phyloP scores from a whole-genome alignment of 2,888 invertebrate genomes.

The Thymelicus sylvestris region DNA sequence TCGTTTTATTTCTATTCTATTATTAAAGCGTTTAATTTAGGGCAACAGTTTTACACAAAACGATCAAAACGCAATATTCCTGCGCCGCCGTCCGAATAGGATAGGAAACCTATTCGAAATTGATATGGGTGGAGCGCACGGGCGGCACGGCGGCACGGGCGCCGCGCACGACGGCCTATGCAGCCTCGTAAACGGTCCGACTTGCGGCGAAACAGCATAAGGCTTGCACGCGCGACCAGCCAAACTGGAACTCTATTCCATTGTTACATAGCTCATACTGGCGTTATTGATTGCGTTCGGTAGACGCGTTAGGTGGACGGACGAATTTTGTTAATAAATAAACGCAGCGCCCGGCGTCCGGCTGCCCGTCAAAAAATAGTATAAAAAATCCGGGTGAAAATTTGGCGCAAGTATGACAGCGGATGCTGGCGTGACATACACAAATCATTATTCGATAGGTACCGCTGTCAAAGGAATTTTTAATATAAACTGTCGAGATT shows the following conservation, averaged over 20 bases:
- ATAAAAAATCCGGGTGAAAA: slow-evolving; percentile 72
- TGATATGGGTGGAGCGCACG: slow-evolving; percentile 82
- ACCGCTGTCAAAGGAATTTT: slow-evolving; percentile 79
- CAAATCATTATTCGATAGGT: slow-evolving; percentile 79
- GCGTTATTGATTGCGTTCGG: slow-evolving; percentile 36
- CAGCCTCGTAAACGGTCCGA: slow-evolving; percentile 74
- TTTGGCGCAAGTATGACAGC: slow-evolving; percentile 81
- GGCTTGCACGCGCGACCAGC: slow-evolving; percentile 41
- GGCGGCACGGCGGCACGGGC: slow-evolving; percentile 69
- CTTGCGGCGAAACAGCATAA: slow-evolving; percentile 59
- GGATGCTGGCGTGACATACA: slow-evolving; percentile 69
- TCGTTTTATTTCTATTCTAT: slow-evolving; percentile 79
- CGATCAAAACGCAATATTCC: slow-evolving; percentile 81
- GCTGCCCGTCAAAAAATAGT: slow-evolving; percentile 69
- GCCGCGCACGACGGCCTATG: slow-evolving; percentile 77
- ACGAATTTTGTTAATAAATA: slow-evolving; percentile 84
- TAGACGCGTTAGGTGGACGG: slow-evolving; percentile 71
- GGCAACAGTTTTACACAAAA: slow-evolving; percentile 82
- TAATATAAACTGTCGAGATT: slow-evolving; percentile 75
- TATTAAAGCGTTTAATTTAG: slow-evolving; percentile 84
- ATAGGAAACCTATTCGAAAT: slow-evolving; percentile 84
- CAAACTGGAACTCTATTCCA: slow-evolving; percentile 55
- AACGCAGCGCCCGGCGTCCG: slow-evolving; percentile 76
- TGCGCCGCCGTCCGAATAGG: slow-evolving; percentile 69
- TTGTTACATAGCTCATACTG: slow-evolving; percentile 52